Percentiles rank a stretch among this genome's conserved stretches.
Evolutionary conservation across 2,797 vertebrate species (phyloP).

Genomic region (Coreius guichenoti): DNA sequence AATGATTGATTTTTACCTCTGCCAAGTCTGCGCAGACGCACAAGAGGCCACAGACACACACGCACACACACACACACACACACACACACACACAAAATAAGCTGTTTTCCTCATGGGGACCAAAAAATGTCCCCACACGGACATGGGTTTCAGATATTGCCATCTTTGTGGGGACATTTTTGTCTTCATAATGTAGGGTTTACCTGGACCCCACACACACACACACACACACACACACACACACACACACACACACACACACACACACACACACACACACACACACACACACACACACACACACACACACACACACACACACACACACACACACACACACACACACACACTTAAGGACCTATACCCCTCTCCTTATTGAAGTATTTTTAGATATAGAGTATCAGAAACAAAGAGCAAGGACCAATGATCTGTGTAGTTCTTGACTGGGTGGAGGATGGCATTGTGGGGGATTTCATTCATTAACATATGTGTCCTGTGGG

Average conservation of each 20-base stretch:
- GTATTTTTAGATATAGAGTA: not conserved
- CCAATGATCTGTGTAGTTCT: not conserved
- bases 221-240: constrained; percentile 20
- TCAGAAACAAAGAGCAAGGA: not conserved
- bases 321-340: constrained; percentile 31
- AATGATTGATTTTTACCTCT: constrained; percentile 49
- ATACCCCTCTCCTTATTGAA: not conserved
- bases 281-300: constrained; percentile 15
- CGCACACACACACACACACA: constrained; percentile 13
- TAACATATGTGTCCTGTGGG: constrained; percentile 5
- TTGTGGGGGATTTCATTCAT: not conserved
- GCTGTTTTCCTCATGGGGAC: constrained; percentile 1
- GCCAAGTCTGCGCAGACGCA: constrained; percentile 47
- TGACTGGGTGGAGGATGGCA: not conserved
- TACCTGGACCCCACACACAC: not conserved
- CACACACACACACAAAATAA: not conserved
- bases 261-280: constrained; percentile 9
- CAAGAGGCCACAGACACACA: constrained; percentile 1
- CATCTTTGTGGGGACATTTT: too few relatives aligned
- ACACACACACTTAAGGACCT: not conserved
- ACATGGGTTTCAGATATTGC: too few relatives aligned
- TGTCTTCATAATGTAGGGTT: too few relatives aligned
- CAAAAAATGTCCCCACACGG: too few relatives aligned
- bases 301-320: constrained; percentile 17
- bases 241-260: constrained; percentile 19